These are phyloP conservation scores for Siniperca knerii DNA, from an alignment of 2,113 vertebrate genomes.

Conservation along the genomic window DNA sequence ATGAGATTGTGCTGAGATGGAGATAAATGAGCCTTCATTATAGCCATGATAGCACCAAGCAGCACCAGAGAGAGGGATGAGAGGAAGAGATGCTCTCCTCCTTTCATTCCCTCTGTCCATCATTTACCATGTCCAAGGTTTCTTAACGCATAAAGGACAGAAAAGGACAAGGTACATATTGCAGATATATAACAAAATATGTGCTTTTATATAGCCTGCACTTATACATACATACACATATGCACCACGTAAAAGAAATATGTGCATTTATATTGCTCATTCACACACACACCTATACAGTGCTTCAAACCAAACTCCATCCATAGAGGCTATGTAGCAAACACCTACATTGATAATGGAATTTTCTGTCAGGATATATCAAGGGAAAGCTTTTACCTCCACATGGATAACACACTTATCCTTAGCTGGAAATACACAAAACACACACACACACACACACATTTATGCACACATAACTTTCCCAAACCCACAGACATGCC, in stretches of 20 bases:
- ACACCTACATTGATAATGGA: slow-evolving; percentile 68
- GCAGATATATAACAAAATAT: slow-evolving; percentile 56
- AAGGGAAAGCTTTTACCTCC: slow-evolving; percentile 68
- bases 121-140: slow-evolving; percentile 53
- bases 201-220: slow-evolving; percentile 66
- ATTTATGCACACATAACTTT: slow-evolving; percentile 12
- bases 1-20: slow-evolving; percentile 79
- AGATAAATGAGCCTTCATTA: slow-evolving; percentile 85
- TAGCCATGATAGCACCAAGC: slow-evolving; percentile 65
- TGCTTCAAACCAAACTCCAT: slow-evolving; percentile 64
- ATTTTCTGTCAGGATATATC: slow-evolving; percentile 73
- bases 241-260: slow-evolving; percentile 58
- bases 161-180: slow-evolving; percentile 46
- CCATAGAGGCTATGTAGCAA: slow-evolving; percentile 42
- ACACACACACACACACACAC: slow-evolving; percentile 17
- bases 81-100: slow-evolving; percentile 36
- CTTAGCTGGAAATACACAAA: slow-evolving; percentile 36
- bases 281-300: slow-evolving; percentile 34
- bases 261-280: slow-evolving; percentile 79
- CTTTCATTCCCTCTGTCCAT: slow-evolving; percentile 40
- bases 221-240: slow-evolving; percentile 27
- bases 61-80: slow-evolving; percentile 57
- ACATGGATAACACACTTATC: slow-evolving; percentile 60
- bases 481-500: slow-evolving; percentile 28
- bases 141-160: slow-evolving; percentile 60